Evolutionary conservation across 2,888 invertebrate species (phyloP).

Genomic region (Asteroscopus sphinx): DNA sequence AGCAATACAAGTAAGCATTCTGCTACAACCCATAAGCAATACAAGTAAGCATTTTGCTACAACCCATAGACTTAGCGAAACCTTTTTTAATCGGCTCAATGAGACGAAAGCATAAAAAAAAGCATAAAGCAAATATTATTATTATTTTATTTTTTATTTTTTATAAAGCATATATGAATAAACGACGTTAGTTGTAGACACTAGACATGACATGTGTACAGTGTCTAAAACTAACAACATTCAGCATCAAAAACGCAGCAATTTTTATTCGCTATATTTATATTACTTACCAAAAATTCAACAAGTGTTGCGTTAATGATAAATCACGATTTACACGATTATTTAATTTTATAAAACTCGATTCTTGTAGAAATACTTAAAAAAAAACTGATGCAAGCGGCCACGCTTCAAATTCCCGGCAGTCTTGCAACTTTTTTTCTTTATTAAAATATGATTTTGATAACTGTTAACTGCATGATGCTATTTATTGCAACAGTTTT

Average conservation of each 20-base stretch:
- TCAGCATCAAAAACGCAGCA: background rate
- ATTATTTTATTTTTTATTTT: no score
- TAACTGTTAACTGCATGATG: background rate
- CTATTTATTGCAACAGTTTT: slow-evolving; percentile 7
- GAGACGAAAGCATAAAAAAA: no score
- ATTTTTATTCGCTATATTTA: slow-evolving; percentile 29
- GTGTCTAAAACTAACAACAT: background rate
- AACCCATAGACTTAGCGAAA: no score
- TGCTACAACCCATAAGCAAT: no score
- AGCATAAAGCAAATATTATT: no score
- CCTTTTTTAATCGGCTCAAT: no score
- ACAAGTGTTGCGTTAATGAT: slow-evolving; percentile 45
- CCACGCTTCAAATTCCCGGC: slow-evolving; percentile 4
- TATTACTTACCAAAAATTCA: slow-evolving; percentile 27
- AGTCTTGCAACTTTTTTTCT: slow-evolving; percentile 8
- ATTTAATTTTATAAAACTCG: slow-evolving; percentile 41
- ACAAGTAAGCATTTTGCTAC: no score
- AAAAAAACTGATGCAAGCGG: slow-evolving; percentile 37
- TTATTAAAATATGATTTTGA: slow-evolving; percentile 14
- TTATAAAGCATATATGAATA: no score
- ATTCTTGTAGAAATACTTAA: slow-evolving; percentile 50
- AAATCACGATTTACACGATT: slow-evolving; percentile 50
- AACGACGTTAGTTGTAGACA: no score
- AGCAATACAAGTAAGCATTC: no score
- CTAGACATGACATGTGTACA: no score